Conservation (phyloP, 2,113 vertebrate species). For the Turnix velox region DNA sequence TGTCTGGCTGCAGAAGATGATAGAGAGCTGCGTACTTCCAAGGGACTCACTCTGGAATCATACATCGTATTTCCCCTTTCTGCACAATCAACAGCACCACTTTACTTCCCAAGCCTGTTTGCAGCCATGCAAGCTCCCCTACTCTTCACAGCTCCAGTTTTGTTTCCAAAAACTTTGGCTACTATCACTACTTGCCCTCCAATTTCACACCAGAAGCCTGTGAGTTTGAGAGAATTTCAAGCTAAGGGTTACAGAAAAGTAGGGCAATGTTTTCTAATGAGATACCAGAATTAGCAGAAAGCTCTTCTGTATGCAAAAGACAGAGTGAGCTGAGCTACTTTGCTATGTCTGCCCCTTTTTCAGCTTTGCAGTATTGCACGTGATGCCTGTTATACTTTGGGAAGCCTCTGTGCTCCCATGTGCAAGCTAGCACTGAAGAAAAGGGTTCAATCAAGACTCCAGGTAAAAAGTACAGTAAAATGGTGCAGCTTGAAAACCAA, state of each 20-base stretch:
- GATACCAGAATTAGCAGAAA: conserved; percentile 34
- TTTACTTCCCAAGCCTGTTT: not conserved
- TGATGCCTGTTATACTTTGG: not conserved
- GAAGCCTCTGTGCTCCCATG: not conserved
- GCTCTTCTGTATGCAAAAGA: conserved; percentile 19
- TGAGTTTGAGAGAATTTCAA: not conserved
- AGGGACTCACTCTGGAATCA: not conserved
- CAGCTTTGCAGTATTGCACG: not conserved
- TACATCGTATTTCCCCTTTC: not conserved
- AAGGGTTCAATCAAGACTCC: not conserved
- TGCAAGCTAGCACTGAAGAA: not conserved
- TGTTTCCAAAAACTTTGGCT: not conserved
- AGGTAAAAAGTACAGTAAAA: not conserved
- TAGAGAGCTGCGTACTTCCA: not conserved
- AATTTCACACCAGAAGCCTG: not conserved
- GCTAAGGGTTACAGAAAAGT: conserved; percentile 6
- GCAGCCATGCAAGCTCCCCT: not conserved
- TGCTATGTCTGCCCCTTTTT: not conserved
- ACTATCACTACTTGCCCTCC: not conserved
- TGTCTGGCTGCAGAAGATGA: not conserved
- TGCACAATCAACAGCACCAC: not conserved
- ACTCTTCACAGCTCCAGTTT: not conserved
- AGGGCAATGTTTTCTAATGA: conserved; percentile 36
- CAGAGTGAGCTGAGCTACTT: not conserved
- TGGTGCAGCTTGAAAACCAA: not conserved